A percentile compares a stretch with the other conserved stretches of the same genome.
Conservation (phyloP, 2,888 invertebrate species). For the Mythimna vitellina region DNA sequence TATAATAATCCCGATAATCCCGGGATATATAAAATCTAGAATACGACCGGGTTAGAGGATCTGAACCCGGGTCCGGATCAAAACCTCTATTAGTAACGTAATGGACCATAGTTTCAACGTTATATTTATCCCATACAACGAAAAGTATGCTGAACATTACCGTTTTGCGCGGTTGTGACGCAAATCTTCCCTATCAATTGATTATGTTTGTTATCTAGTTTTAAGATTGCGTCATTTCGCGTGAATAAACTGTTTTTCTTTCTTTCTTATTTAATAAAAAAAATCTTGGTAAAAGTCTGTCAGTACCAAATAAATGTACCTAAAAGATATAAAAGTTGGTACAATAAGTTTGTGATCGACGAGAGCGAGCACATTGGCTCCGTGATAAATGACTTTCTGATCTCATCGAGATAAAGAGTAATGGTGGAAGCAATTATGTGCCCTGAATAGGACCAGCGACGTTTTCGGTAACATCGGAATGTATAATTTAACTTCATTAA, state of each 20-base stretch:
- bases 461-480: constrained; percentile 44
- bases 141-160: constrained; percentile 8
- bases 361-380: constrained; percentile 56
- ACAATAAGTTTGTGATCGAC: constrained; percentile 55
- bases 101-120: neutral
- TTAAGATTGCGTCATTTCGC: no score
- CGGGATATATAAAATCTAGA: no score
- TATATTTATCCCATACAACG: constrained; percentile 16
- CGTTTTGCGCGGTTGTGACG: no score
- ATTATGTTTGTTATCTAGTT: no score
- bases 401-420: constrained; percentile 70
- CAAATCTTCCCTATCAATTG: no score
- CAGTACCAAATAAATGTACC: constrained; percentile 31
- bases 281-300: constrained; percentile 10
- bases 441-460: constrained; percentile 34
- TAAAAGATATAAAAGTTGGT: constrained; percentile 48
- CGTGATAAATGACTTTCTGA: constrained; percentile 75
- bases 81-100: constrained; percentile 3
- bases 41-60: no score
- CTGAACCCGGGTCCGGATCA: no score
- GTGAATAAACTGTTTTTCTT: no score
- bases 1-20: no score
- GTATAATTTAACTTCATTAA: constrained; percentile 52
- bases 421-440: constrained; percentile 68
- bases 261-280: constrained; percentile 33